These are phyloP conservation scores for Brachionus manjavacas DNA, from an alignment of 1,140 invertebrate genomes.

Conservation along the genomic window DNA sequence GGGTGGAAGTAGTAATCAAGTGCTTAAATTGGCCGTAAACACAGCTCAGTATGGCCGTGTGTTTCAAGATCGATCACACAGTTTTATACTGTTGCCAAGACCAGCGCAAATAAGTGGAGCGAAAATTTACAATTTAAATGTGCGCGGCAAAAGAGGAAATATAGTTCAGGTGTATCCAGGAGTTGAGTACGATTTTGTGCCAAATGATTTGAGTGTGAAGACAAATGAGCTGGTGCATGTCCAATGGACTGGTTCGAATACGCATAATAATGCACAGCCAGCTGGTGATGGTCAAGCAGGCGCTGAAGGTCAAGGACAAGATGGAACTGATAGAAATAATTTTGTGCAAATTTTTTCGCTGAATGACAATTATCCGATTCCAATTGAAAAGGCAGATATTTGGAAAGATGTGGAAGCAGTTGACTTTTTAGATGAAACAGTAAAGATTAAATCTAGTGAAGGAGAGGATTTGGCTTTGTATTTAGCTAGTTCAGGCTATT, in stretches of 20 bases:
- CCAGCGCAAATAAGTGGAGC: conserved; percentile 53
- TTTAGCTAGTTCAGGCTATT: conserved; percentile 55
- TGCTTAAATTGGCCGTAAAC: conserved; percentile 50
- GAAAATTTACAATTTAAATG: conserved; percentile 38
- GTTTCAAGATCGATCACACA: conserved; percentile 54
- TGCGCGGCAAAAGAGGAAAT: conserved; percentile 40
- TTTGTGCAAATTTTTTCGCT: conserved; percentile 50
- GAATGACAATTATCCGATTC: conserved; percentile 53
- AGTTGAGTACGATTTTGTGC: conserved; percentile 57
- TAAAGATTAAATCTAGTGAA: conserved; percentile 50
- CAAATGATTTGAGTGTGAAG: conserved; percentile 48
- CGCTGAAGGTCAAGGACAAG: conserved; percentile 50
- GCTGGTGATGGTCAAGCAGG: conserved; percentile 52
- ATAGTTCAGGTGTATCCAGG: conserved; percentile 45
- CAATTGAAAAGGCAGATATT: conserved; percentile 51
- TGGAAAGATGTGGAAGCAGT: conserved; percentile 50
- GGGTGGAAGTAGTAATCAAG: conserved; percentile 40
- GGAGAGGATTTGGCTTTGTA: conserved; percentile 50
- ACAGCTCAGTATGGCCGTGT: conserved; percentile 54
- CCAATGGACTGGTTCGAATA: conserved; percentile 57
- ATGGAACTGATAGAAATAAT: conserved; percentile 55
- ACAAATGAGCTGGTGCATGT: conserved; percentile 51
- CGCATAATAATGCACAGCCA: conserved; percentile 55
- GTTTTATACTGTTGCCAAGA: conserved; percentile 49
- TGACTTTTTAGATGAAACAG: background rate